A percentile compares a stretch with the other conserved stretches of the same genome.
phyloP scores from a whole-genome alignment of 2,797 vertebrate species.

The Columba guinea region DNA sequence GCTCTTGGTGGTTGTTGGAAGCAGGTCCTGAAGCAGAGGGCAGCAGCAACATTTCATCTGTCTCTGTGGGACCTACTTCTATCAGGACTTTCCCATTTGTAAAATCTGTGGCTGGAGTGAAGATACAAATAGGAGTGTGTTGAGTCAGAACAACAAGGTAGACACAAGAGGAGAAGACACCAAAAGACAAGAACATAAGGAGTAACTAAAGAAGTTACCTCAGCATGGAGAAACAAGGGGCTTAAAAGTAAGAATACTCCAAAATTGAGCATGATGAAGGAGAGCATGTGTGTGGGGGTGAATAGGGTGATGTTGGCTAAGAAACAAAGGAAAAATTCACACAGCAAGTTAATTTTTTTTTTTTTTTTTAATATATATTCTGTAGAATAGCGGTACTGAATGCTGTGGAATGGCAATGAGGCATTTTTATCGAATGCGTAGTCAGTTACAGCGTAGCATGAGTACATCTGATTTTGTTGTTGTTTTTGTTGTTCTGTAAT shows the following conservation, averaged over 20 bases:
- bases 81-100: not conserved
- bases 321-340: not conserved
- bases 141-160: not conserved
- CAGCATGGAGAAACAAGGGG: not conserved
- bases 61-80: not conserved
- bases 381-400: not conserved
- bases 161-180: not conserved
- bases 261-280: not conserved
- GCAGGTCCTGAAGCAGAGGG: not conserved
- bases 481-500: not conserved
- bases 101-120: not conserved
- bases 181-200: not conserved
- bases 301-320: not conserved
- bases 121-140: not conserved
- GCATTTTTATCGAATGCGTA: not conserved
- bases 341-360: not conserved
- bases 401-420: not conserved
- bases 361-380: not conserved
- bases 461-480: not conserved
- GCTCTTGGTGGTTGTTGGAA: not conserved
- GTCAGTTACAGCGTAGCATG: not conserved
- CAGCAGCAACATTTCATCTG: not conserved
- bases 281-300: accelerated
- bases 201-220: not conserved
- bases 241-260: not conserved